Evolutionary conservation across 2,797 vertebrate species (phyloP).

Genomic region (Fistularia commersonii): DNA sequence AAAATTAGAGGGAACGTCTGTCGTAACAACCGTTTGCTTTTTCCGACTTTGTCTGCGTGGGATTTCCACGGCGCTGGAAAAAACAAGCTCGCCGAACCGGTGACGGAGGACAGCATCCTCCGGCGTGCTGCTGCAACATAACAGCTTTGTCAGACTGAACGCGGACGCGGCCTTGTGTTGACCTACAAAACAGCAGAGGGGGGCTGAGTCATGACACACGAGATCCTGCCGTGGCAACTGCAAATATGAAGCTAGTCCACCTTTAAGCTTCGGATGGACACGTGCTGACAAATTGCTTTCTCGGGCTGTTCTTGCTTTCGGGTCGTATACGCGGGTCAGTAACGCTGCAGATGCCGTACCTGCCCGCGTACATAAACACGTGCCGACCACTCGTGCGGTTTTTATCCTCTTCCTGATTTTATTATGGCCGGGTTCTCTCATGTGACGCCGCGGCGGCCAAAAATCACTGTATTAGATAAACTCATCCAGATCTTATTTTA

Average conservation of each 20-base stretch:
- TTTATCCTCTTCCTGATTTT: background rate
- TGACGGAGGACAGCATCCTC: constrained; percentile 39
- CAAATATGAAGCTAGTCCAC: constrained; percentile 36
- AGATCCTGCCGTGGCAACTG: constrained; percentile 22
- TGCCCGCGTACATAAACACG: background rate
- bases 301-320: background rate
- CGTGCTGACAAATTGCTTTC: constrained; percentile 22
- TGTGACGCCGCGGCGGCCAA: constrained; percentile 5
- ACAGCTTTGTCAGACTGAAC: constrained; percentile 59
- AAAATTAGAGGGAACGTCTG: no score
- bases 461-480: constrained; percentile 25
- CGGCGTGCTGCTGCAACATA: constrained; percentile 50
- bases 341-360: background rate
- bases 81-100: constrained; percentile 16
- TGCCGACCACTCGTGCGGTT: background rate
- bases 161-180: constrained; percentile 48
- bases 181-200: constrained; percentile 51
- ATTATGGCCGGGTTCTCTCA: constrained; percentile 1
- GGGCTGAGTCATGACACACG: constrained; percentile 53
- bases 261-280: constrained; percentile 30
- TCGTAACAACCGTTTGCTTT: constrained; percentile 46
- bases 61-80: constrained; percentile 24
- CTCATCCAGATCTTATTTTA: constrained; percentile 24
- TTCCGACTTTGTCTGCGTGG: constrained; percentile 33
- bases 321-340: no score